Conservation (phyloP, 2,888 invertebrate species). For the Theretra japonica region DNA sequence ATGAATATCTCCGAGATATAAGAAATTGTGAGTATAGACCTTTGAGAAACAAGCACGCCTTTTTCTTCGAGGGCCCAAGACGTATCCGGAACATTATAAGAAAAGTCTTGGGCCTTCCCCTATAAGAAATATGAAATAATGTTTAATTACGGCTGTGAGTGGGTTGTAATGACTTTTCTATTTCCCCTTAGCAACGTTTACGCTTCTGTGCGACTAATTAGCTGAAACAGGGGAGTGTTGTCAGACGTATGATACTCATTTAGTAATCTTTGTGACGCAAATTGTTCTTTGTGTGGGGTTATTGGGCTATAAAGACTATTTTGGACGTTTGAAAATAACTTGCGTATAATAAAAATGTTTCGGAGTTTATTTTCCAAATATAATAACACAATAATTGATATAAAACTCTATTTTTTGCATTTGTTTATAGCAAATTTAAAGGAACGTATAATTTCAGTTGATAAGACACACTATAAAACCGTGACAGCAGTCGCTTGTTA, state of each 20-base stretch:
- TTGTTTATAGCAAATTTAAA: too few species aligned
- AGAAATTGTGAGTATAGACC: too few species aligned
- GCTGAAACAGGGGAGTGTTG: slow-evolving; percentile 7
- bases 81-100: not conserved
- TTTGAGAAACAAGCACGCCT: too few species aligned
- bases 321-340: too few species aligned
- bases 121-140: slow-evolving; percentile 2
- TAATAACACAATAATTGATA: too few species aligned
- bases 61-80: too few species aligned
- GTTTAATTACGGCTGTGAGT: not conserved
- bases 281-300: not conserved
- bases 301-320: too few species aligned
- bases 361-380: too few species aligned
- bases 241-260: not conserved
- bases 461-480: not conserved
- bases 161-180: not conserved
- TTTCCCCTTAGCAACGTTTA: not conserved
- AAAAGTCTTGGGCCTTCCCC: too few species aligned
- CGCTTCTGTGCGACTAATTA: slow-evolving; percentile 4
- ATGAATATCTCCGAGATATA: too few species aligned
- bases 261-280: slow-evolving; percentile 7
- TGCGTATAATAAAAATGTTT: too few species aligned
- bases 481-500: not conserved
- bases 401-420: too few species aligned
- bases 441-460: not conserved